phyloP scores from a whole-genome alignment of 2,797 vertebrate species.

The Cetoscarus ocellatus region DNA sequence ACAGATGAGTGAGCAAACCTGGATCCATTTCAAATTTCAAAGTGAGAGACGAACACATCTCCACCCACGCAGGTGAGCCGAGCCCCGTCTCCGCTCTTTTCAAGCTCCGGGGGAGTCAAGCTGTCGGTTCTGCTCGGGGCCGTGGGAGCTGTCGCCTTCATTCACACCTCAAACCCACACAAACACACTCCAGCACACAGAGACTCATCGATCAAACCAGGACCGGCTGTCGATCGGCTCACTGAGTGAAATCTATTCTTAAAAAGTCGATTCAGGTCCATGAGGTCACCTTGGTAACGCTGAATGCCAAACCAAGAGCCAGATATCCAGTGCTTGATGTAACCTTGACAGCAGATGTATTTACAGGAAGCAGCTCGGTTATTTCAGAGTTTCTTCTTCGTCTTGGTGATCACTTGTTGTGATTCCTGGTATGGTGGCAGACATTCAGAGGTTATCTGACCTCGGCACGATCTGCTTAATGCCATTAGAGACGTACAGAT shows the following conservation, averaged over 20 bases:
- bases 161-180: constrained; percentile 12
- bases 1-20: too few relatives aligned
- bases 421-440: background rate
- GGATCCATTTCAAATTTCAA: background rate
- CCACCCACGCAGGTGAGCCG: constrained; percentile 21
- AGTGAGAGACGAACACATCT: constrained; percentile 1
- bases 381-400: background rate
- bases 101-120: constrained; percentile 36
- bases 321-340: background rate
- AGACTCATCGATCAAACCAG: background rate
- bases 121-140: constrained; percentile 25
- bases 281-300: constrained; percentile 30
- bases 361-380: background rate
- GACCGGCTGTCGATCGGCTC: background rate
- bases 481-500: constrained; percentile 31
- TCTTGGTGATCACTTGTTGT: background rate
- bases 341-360: background rate
- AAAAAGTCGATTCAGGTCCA: background rate
- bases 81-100: constrained; percentile 25
- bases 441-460: constrained; percentile 43
- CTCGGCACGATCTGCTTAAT: constrained; percentile 50
- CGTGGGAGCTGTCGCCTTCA: constrained; percentile 36
- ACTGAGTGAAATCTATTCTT: constrained; percentile 14
- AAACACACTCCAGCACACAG: background rate
- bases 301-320: background rate